Evolutionary conservation across 1,140 invertebrate genomes (phyloP).

Genomic region (Papilio glaucus): DNA sequence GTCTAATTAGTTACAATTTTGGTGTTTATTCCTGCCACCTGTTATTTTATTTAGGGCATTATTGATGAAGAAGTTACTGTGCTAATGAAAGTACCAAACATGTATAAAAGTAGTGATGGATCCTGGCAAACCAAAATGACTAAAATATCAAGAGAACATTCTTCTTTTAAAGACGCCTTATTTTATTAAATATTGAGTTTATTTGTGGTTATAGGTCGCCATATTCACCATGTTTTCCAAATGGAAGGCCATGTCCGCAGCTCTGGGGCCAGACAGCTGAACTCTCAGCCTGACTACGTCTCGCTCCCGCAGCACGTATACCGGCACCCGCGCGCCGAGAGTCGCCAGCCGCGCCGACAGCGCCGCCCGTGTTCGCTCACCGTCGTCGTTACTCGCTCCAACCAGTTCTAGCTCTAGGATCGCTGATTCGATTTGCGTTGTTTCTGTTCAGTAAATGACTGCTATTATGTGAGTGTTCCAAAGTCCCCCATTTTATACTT

Average conservation of each 20-base stretch:
- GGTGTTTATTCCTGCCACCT: too few relatives aligned
- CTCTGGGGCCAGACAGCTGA: slow-evolving; percentile 55
- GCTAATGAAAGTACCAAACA: too few relatives aligned
- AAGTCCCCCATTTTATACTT: too few relatives aligned
- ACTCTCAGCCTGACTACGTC: slow-evolving; percentile 51
- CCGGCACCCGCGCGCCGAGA: slow-evolving; percentile 62
- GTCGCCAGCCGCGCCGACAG: slow-evolving; percentile 55
- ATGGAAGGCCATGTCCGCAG: slow-evolving; percentile 72
- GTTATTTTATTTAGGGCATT: too few relatives aligned
- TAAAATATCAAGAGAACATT: too few relatives aligned
- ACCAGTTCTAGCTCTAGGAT: slow-evolving; percentile 69
- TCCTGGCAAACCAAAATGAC: too few relatives aligned
- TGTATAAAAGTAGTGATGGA: too few relatives aligned
- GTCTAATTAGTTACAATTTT: too few relatives aligned
- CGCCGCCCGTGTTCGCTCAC: slow-evolving; percentile 51
- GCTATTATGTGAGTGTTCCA: background rate
- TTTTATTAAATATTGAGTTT: too few relatives aligned
- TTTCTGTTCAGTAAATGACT: slow-evolving; percentile 52
- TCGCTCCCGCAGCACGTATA: slow-evolving; percentile 53
- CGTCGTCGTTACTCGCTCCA: slow-evolving; percentile 50
- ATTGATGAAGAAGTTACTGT: too few relatives aligned
- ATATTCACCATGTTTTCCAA: slow-evolving; percentile 63
- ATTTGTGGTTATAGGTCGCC: background rate
- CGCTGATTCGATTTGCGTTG: slow-evolving; percentile 73
- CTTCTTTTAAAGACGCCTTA: too few relatives aligned